Conservation (phyloP, 1,140 invertebrate species). For the Neodiprion lecontei region DNA sequence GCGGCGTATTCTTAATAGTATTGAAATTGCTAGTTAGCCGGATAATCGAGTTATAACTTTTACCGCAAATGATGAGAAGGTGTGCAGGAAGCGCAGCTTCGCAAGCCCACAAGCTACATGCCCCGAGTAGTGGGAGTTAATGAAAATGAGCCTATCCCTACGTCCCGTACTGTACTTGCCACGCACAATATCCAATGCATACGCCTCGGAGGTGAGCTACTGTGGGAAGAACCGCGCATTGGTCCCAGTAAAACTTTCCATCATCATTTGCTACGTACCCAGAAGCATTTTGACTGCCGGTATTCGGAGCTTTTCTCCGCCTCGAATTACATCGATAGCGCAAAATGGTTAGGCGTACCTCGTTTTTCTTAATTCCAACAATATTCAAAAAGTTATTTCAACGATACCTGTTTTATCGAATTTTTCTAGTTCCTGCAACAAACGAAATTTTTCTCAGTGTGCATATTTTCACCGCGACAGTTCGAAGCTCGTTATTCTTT, state of each 20-base stretch:
- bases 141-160: conserved; percentile 26
- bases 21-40: conserved; percentile 56
- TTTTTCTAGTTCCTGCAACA: too few species aligned
- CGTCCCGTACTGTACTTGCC: neutral
- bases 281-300: too few species aligned
- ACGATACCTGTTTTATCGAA: too few species aligned
- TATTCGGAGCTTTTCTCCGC: too few species aligned
- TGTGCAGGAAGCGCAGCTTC: conserved; percentile 28
- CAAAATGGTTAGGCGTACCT: too few species aligned
- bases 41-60: conserved; percentile 58
- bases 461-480: too few species aligned
- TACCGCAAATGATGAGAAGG: conserved; percentile 46
- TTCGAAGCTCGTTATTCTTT: neutral
- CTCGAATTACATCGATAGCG: too few species aligned
- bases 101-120: neutral
- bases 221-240: conserved; percentile 21
- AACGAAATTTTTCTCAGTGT: too few species aligned
- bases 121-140: conserved; percentile 19
- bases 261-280: too few species aligned
- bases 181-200: neutral
- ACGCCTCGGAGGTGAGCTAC: conserved; percentile 22
- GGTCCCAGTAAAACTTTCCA: too few species aligned
- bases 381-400: too few species aligned
- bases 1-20: conserved; percentile 49
- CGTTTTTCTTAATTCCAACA: too few species aligned